Conservation (phyloP, 1,140 invertebrate genomes). For the Melanaphis sacchari region DNA sequence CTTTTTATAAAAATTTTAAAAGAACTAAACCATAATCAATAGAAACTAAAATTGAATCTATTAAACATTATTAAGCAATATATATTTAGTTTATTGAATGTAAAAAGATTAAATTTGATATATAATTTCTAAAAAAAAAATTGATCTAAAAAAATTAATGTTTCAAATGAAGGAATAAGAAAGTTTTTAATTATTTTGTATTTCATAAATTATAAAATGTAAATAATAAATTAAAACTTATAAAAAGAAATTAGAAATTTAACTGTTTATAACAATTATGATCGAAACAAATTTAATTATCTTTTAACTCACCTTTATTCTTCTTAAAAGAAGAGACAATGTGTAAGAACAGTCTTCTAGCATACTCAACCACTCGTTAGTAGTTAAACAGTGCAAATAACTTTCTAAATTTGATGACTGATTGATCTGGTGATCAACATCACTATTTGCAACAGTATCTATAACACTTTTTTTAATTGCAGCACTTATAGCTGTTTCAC, state of each 20-base stretch:
- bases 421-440: constrained; percentile 62
- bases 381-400: constrained; percentile 70
- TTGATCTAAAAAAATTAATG: not conserved
- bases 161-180: not conserved
- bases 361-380: constrained; percentile 81
- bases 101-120: not conserved
- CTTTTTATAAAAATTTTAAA: not conserved
- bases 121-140: not conserved
- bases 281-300: not conserved
- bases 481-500: constrained; percentile 85
- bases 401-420: constrained; percentile 68
- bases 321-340: constrained; percentile 65
- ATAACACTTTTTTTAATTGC: constrained; percentile 88
- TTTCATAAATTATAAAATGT: not conserved
- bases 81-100: not conserved
- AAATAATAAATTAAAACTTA: not conserved
- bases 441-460: constrained; percentile 76
- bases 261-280: not conserved
- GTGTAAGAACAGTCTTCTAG: constrained; percentile 78
- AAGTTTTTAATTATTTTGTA: not conserved
- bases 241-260: not conserved
- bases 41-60: not conserved
- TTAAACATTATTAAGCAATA: not conserved
- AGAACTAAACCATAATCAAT: not conserved
- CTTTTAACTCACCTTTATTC: constrained; percentile 68